Conservation (phyloP, 2,797 vertebrate species). For the Argya squamiceps region DNA sequence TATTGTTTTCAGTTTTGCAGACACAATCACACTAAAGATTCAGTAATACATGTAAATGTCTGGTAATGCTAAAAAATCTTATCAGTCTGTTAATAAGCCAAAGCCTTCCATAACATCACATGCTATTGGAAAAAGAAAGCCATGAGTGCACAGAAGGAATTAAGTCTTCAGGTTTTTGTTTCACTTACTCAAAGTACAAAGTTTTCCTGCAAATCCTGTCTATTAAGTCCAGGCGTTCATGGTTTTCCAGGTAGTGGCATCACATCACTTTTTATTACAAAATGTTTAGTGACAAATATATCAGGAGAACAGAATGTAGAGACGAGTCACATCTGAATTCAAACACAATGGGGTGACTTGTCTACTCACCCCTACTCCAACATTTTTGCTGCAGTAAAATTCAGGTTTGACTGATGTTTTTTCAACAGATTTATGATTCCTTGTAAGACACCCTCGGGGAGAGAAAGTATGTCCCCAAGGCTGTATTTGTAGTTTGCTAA, state of each 20-base stretch:
- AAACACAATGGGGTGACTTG: neutral
- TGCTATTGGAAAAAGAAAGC: neutral
- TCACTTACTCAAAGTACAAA: neutral
- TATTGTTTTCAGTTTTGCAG: neutral
- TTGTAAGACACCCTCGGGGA: neutral
- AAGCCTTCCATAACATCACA: fast-evolving
- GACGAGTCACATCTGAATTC: neutral
- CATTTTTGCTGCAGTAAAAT: neutral
- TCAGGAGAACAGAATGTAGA: neutral
- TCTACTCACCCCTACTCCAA: neutral
- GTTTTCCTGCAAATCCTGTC: neutral
- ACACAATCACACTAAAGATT: neutral
- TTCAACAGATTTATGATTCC: neutral
- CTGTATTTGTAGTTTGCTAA: neutral
- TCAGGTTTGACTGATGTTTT: neutral
- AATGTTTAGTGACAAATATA: neutral
- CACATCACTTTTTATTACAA: neutral
- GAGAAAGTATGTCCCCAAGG: neutral
- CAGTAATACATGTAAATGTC: neutral
- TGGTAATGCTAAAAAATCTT: neutral
- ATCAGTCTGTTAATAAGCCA: neutral
- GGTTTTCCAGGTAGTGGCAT: neutral
- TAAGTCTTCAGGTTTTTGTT: neutral
- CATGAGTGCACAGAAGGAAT: neutral
- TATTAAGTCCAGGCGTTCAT: neutral